A percentile compares a stretch with the other conserved stretches of the same genome.
Evolutionary conservation across 2,113 vertebrate species (phyloP).

Genomic region (Procavia capensis): DNA sequence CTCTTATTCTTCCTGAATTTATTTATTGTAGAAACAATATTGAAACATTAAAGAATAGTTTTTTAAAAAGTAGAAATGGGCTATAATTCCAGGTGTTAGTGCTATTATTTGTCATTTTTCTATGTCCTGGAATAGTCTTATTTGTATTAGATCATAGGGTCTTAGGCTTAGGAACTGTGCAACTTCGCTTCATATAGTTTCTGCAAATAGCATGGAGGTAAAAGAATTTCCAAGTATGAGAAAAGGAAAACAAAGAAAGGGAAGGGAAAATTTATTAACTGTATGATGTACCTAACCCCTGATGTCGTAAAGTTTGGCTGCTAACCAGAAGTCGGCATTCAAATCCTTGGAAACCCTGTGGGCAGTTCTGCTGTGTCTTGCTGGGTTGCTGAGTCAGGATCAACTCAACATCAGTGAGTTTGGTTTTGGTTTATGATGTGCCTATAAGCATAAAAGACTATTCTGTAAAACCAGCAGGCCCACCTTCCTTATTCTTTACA

Average conservation of each 20-base stretch:
- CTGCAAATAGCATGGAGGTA: background rate
- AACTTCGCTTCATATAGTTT: background rate
- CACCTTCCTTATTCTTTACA: background rate
- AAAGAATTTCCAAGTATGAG: background rate
- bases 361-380: too few species aligned
- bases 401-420: too few species aligned
- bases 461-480: background rate
- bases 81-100: background rate
- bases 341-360: too few species aligned
- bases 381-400: too few species aligned
- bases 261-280: background rate
- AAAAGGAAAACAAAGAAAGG: background rate
- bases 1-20: background rate
- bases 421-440: too few species aligned
- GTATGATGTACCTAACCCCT: background rate
- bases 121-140: background rate
- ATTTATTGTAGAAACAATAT: background rate
- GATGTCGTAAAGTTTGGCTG: too few species aligned
- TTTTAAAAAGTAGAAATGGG: conserved; percentile 19
- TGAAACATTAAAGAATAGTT: background rate
- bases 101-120: background rate
- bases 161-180: conserved; percentile 20
- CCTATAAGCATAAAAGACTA: background rate
- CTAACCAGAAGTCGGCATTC: too few species aligned
- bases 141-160: conserved; percentile 30